Percentiles rank a stretch among this genome's conserved stretches.
Conservation (phyloP, 2,113 vertebrate genomes). For the Globicephala melas region DNA sequence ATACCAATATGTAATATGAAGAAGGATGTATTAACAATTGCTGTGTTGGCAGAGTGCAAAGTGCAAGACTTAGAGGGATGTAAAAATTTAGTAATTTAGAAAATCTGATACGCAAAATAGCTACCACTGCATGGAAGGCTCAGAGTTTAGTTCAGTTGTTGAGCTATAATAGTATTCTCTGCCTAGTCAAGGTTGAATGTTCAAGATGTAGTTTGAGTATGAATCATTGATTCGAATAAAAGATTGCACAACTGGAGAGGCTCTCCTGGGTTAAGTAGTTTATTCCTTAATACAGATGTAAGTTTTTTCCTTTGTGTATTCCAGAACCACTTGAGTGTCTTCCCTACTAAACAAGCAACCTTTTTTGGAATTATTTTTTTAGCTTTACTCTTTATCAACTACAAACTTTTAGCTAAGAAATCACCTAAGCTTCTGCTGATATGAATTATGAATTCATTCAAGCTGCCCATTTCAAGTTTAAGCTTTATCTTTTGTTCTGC, state of each 20-base stretch:
- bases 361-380: conserved; percentile 25
- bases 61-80: conserved; percentile 64
- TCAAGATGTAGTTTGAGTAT: conserved; percentile 37
- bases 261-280: neutral
- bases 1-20: conserved; percentile 74
- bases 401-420: conserved; percentile 26
- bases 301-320: conserved; percentile 32
- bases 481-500: neutral
- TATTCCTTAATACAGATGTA: conserved; percentile 30
- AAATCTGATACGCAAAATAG: conserved; percentile 67
- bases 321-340: neutral
- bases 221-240: conserved; percentile 46
- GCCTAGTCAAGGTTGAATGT: conserved; percentile 41
- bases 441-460: conserved; percentile 20
- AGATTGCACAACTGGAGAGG: conserved; percentile 1
- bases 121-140: conserved; percentile 26
- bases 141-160: conserved; percentile 32
- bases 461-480: conserved; percentile 29
- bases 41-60: conserved; percentile 70
- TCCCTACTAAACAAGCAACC: neutral
- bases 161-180: conserved; percentile 47
- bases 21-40: conserved; percentile 80
- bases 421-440: conserved; percentile 3
- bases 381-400: conserved; percentile 23
- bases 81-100: conserved; percentile 74